Base-by-base conservation (phyloP, 1,140 invertebrate genomes). In the Cylas formicarius region DNA sequence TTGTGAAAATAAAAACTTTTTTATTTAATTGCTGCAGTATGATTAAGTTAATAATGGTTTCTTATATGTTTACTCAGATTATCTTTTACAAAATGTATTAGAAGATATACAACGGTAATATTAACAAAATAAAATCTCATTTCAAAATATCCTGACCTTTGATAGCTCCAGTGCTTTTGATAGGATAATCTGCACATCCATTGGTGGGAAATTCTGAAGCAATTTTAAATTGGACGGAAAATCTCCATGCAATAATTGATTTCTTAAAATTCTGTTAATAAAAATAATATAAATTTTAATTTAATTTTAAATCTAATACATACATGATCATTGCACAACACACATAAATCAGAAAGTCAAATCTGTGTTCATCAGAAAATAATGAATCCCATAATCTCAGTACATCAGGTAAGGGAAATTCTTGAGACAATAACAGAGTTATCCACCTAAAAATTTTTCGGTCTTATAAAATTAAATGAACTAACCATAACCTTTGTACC, bases 241-340 rank as follows among this genome's bases (percentile, higher is more conserved):
- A 67, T 97, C 92, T 47, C 84, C 84, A 33, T 70, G 71, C 22
- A 96, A 65, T 34, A 97, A 71, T 57, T 89, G 78, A 44, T 90
- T 77, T 62, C 85, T 76, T 48, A 93, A 67, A 50, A 91, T 77
- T 59, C 87, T 90, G 66, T 32, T 70, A 62, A 31, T 21, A 22
- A 53, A 54, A 62, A 52, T 10, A 29, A 22, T 21, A 7, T 36
- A 43, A 22, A 40, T 39, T 18, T 17, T 52, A 16, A 26, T 29
- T 35, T 7, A 35, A 35, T n/a, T 41, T 20, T 29, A n/a, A 37
- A 45, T 22, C 35, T 50, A 4, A 48, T 58, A 81, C 86, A 82
- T 76, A 94, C 89, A 94, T 73, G 53, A 97, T 87, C 92, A 97
- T 97, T 51, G 92, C 89, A 74, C 89, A 93, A 67, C 91, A 96